Percentiles rank a stretch among this genome's conserved stretches.
phyloP scores from a whole-genome alignment of 2,113 vertebrate genomes.

The Crotalus horridus region DNA sequence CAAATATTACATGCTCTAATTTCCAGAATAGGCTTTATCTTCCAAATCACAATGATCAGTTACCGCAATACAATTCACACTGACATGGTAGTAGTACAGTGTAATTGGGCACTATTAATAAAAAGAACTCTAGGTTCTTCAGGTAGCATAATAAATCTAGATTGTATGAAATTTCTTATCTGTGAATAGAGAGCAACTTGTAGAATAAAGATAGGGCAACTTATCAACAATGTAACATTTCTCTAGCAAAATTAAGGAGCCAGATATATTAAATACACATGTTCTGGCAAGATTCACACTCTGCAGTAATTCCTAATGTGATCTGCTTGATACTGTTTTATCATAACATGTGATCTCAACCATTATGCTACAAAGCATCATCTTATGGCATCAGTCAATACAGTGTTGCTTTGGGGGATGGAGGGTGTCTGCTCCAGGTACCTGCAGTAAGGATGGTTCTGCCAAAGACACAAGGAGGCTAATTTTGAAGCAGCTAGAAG shows the following conservation, averaged over 20 bases:
- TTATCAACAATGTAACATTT: slow-evolving; percentile 60
- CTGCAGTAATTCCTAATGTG: not conserved
- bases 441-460: not conserved
- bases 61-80: not conserved
- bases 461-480: not conserved
- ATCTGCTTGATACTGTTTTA: not conserved
- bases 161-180: slow-evolving; percentile 64
- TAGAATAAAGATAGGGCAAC: not conserved
- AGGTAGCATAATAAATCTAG: slow-evolving; percentile 65
- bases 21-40: not conserved
- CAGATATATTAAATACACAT: slow-evolving; percentile 36
- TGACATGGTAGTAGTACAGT: not conserved
- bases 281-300: slow-evolving; percentile 35
- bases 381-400: not conserved
- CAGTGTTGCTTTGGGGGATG: not conserved
- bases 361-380: not conserved
- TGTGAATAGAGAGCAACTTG: slow-evolving; percentile 38
- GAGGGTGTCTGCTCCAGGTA: not conserved
- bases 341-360: not conserved
- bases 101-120: not conserved
- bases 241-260: slow-evolving; percentile 62
- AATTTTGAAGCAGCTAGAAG: not conserved
- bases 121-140: slow-evolving; percentile 44
- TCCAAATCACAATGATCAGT: not conserved
- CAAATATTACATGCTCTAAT: not conserved